phyloP scores from a whole-genome alignment of 1,140 invertebrate genomes.

The Cardiocondyla obscurior region DNA sequence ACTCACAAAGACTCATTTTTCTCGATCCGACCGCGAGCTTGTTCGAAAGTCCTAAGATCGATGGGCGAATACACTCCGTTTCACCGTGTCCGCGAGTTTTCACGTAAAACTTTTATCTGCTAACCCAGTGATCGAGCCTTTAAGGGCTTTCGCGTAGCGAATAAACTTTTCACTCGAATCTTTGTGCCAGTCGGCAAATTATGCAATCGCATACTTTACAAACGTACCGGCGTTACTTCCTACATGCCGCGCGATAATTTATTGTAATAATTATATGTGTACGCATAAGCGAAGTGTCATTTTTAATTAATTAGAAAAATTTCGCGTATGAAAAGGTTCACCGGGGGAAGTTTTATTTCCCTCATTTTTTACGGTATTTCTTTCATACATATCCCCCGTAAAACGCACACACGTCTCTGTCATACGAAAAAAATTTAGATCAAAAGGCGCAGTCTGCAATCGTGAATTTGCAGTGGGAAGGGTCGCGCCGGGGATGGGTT shows the following conservation, averaged over 20 bases:
- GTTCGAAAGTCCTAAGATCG: slow-evolving; percentile 53
- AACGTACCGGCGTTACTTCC: neutral
- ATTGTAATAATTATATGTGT: neutral
- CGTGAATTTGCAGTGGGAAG: slow-evolving; percentile 53
- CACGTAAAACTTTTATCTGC: slow-evolving; percentile 45
- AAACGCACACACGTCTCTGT: neutral
- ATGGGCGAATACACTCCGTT: slow-evolving; percentile 45
- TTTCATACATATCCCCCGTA: neutral
- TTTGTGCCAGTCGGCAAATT: slow-evolving; percentile 51
- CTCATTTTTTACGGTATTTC: neutral
- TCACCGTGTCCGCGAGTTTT: slow-evolving; percentile 40
- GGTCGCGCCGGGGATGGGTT: slow-evolving; percentile 55
- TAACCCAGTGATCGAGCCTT: slow-evolving; percentile 16
- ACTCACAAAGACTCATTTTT: slow-evolving; percentile 60
- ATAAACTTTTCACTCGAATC: slow-evolving; percentile 47
- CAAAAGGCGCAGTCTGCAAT: slow-evolving; percentile 47
- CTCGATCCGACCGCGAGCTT: slow-evolving; percentile 44
- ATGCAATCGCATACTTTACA: neutral
- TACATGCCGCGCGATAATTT: neutral
- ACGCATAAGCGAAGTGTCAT: neutral
- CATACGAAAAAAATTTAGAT: slow-evolving; percentile 34
- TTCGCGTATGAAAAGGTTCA: neutral
- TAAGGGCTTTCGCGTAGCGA: slow-evolving; percentile 18
- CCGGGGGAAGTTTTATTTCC: neutral
- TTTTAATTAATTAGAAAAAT: neutral